Percentiles rank a stretch among this genome's conserved stretches.
Conservation (phyloP, 2,797 vertebrate genomes). For the Mallotus villosus region DNA sequence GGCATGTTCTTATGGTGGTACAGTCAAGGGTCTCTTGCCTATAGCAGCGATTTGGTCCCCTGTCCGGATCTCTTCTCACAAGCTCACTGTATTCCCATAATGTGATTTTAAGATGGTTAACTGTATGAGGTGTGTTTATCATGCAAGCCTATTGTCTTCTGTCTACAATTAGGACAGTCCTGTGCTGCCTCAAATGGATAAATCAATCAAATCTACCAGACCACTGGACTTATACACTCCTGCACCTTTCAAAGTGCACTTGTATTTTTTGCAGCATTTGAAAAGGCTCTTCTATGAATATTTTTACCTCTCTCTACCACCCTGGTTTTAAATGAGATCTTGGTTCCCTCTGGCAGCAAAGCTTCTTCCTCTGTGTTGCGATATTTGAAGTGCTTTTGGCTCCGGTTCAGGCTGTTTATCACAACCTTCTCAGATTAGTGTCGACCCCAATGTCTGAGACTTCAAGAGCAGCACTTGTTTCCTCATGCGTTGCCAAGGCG, state of each 20-base stretch:
- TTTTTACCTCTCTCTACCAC: conserved; percentile 32
- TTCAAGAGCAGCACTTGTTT: conserved; percentile 69
- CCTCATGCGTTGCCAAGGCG: conserved; percentile 73
- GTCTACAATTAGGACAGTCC: conserved; percentile 28
- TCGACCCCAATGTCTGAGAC: conserved; percentile 73
- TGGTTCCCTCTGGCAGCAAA: conserved; percentile 52
- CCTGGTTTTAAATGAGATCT: conserved; percentile 55
- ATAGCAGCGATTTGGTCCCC: background rate
- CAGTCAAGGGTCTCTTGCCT: background rate
- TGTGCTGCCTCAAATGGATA: conserved; percentile 29
- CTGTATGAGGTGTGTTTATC: background rate
- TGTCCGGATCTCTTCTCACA: background rate
- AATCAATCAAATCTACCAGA: conserved; percentile 23
- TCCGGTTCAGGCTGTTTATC: conserved; percentile 70
- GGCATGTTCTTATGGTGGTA: background rate
- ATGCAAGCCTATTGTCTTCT: conserved; percentile 15
- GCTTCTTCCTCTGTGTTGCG: conserved; percentile 48
- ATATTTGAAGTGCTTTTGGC: conserved; percentile 71
- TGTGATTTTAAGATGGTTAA: background rate
- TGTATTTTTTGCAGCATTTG: conserved; percentile 35
- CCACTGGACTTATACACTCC: background rate
- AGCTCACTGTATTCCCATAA: background rate
- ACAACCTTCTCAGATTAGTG: conserved; percentile 69
- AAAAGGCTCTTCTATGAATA: conserved; percentile 59
- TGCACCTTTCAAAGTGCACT: conserved; percentile 21